A percentile compares a stretch with the other conserved stretches of the same genome.
Conservation (phyloP, 2,113 vertebrate species). For the Orientallactaga bullata region DNA sequence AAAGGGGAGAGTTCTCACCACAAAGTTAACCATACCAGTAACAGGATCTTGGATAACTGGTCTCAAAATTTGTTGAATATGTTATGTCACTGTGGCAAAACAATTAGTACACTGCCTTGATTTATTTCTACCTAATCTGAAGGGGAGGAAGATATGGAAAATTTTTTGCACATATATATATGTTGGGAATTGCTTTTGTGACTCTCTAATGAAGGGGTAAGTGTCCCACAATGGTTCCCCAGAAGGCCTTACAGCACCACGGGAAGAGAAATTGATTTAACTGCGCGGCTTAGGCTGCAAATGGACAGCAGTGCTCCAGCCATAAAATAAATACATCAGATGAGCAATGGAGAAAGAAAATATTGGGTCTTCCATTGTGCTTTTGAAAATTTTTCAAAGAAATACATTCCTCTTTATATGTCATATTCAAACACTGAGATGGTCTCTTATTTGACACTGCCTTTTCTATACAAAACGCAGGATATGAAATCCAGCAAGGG, state of each 20-base stretch:
- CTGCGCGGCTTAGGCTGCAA: background rate
- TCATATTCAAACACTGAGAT: background rate
- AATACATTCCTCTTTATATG: background rate
- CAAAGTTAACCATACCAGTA: background rate
- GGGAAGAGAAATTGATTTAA: slow-evolving; percentile 30
- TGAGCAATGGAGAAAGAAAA: slow-evolving; percentile 11
- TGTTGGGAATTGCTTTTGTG: slow-evolving; percentile 15
- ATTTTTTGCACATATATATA: background rate
- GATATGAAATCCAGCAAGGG: slow-evolving; percentile 14
- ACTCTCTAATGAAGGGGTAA: slow-evolving; percentile 38
- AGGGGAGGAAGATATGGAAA: background rate
- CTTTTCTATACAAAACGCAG: background rate
- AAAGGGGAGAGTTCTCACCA: background rate
- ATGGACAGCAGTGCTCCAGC: background rate
- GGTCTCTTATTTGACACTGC: background rate
- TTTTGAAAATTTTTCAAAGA: slow-evolving; percentile 50
- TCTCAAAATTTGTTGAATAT: background rate
- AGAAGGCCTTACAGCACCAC: background rate
- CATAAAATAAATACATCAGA: background rate
- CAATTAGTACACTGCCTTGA: background rate
- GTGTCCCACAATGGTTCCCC: background rate
- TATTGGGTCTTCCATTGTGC: background rate
- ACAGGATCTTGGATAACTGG: background rate
- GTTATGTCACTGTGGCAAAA: background rate
- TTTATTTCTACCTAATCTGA: background rate